These are phyloP conservation scores for Natrix natrix DNA, from an alignment of 2,797 vertebrate species.

Conservation along the genomic window DNA sequence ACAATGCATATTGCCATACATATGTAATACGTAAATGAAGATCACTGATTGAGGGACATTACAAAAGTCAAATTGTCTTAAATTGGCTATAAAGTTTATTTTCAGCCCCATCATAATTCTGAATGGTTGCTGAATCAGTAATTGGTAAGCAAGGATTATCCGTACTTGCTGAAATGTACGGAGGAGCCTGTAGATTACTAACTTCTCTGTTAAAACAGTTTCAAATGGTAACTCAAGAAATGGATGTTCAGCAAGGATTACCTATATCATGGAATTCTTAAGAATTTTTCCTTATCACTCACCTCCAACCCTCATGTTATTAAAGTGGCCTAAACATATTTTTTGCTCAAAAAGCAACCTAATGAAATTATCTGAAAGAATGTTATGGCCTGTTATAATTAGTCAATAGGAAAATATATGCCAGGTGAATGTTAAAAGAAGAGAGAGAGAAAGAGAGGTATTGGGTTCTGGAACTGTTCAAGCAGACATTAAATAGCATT, in stretches of 20 bases:
- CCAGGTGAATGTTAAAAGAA: neutral
- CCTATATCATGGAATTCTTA: neutral
- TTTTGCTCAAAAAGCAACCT: neutral
- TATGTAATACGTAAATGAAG: neutral
- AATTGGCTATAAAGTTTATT: neutral
- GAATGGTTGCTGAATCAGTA: neutral
- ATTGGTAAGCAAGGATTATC: neutral
- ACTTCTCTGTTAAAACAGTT: neutral
- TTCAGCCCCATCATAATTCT: neutral
- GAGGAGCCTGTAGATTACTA: neutral
- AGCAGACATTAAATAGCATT: neutral
- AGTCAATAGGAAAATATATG: neutral
- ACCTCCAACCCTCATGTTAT: neutral
- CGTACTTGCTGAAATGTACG: neutral
- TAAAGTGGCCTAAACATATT: neutral
- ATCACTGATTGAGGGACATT: neutral
- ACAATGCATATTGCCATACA: neutral
- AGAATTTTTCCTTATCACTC: neutral
- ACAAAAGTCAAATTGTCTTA: neutral
- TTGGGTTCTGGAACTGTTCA: neutral
- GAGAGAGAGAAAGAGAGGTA: neutral
- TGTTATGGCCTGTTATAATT: neutral
- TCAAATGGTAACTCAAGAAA: neutral
- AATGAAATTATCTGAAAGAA: neutral
- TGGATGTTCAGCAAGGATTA: neutral